phyloP scores from a whole-genome alignment of 2,888 invertebrate species.

The Drosophila mimica region DNA sequence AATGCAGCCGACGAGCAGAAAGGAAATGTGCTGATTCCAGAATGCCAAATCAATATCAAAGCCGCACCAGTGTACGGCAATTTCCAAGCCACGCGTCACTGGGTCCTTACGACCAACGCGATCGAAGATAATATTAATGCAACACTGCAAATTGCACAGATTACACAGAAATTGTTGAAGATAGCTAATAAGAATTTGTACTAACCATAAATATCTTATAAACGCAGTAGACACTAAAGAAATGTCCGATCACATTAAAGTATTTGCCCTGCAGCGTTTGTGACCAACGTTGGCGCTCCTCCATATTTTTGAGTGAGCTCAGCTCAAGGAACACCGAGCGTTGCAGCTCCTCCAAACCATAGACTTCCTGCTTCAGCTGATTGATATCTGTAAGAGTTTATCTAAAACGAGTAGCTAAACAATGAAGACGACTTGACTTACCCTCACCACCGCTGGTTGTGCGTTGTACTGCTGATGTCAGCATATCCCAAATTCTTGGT shows the following conservation, averaged over 20 bases:
- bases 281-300: slow-evolving; percentile 97
- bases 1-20: slow-evolving; percentile 98
- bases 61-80: slow-evolving; percentile 98
- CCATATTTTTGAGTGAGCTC: slow-evolving; percentile 95
- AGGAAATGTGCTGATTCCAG: slow-evolving; percentile 99
- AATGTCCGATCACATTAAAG: slow-evolving; percentile 98
- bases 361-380: slow-evolving; percentile 93
- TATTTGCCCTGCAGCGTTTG: slow-evolving; percentile 98
- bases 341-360: slow-evolving; percentile 95
- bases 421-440: slow-evolving; percentile 81
- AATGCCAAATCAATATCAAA: slow-evolving; percentile 98
- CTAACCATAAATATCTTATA: slow-evolving; percentile 99
- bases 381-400: slow-evolving; percentile 88
- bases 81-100: slow-evolving; percentile 97
- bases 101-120: slow-evolving; percentile 99
- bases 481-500: slow-evolving; percentile 91
- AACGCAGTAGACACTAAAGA: slow-evolving; percentile 98
- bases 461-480: slow-evolving; percentile 87
- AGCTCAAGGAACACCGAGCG: slow-evolving; percentile 98
- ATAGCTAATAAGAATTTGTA: slow-evolving; percentile 48
- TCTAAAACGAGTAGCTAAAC: not conserved
- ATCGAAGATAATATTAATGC: slow-evolving; percentile 99
- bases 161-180: not conserved
- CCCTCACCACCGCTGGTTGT: slow-evolving; percentile 87
- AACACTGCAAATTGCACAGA: slow-evolving; percentile 88